Conservation (phyloP, 2,113 vertebrate genomes). For the Daphoenositta chrysoptera region DNA sequence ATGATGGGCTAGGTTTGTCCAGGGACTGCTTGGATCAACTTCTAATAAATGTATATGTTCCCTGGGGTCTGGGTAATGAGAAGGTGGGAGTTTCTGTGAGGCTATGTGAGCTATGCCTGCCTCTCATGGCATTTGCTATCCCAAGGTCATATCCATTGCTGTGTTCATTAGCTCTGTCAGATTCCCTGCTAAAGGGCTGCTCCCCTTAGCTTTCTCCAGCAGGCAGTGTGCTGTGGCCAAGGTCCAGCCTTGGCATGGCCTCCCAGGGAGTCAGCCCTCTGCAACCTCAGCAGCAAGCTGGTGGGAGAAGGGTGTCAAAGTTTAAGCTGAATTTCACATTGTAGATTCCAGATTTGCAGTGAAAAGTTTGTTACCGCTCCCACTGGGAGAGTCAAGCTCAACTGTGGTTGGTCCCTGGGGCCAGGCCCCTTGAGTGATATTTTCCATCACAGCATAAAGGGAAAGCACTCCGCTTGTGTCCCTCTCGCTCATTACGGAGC, state of each 20-base stretch:
- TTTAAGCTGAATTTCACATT: background rate
- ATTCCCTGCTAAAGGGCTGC: background rate
- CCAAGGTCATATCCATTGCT: background rate
- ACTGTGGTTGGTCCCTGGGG: background rate
- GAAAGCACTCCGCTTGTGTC: background rate
- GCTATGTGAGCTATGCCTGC: background rate
- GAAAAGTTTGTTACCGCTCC: background rate
- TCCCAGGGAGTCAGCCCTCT: background rate
- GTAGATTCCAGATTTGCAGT: background rate
- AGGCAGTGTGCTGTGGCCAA: accelerated
- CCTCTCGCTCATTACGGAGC: background rate
- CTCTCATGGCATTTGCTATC: background rate
- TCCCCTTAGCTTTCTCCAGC: background rate
- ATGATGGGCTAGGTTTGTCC: background rate
- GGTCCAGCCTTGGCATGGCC: background rate
- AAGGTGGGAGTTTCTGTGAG: background rate
- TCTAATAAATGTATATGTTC: background rate
- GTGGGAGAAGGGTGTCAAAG: background rate
- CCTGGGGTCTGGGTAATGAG: background rate
- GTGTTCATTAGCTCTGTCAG: accelerated
- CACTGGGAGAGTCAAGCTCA: background rate
- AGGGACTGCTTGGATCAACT: background rate
- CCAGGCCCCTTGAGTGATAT: background rate
- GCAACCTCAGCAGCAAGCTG: background rate
- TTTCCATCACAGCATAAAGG: background rate